These are phyloP conservation scores for Luidia sarsii DNA, from an alignment of 53 echinoderm and acorn worm species.

Conservation along the genomic window DNA sequence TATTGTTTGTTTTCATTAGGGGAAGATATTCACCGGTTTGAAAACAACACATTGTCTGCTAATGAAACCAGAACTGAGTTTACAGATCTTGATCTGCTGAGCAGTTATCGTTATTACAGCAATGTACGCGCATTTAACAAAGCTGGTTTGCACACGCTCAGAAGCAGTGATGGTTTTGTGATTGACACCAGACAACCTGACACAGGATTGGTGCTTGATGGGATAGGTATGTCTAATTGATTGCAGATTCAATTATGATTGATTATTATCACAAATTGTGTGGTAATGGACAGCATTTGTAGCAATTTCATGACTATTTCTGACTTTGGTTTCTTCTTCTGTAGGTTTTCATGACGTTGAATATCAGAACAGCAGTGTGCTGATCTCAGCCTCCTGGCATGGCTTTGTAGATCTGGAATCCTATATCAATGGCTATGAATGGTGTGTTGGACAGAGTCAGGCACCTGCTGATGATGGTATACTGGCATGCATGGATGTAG, in stretches of 20 bases:
- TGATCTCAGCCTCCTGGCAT: constrained; percentile 62
- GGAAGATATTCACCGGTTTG: constrained; percentile 18
- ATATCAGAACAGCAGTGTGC: constrained; percentile 23
- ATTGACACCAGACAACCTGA: constrained; percentile 26
- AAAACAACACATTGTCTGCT: not conserved
- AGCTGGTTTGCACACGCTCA: constrained; percentile 54
- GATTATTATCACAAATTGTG: not conserved
- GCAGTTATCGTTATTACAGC: constrained; percentile 41
- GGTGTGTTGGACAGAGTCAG: constrained; percentile 53
- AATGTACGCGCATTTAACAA: constrained; percentile 58
- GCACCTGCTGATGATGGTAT: constrained; percentile 21
- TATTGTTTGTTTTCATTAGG: not conserved
- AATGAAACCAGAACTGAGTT: not conserved
- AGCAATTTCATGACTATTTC: not conserved
- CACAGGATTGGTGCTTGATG: constrained; percentile 48
- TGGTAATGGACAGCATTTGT: not conserved
- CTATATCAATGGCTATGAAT: constrained; percentile 31
- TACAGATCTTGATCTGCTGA: constrained; percentile 8
- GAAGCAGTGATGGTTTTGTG: constrained; percentile 52
- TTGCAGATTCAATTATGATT: not conserved
- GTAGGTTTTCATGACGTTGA: constrained; percentile 54
- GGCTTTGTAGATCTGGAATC: constrained; percentile 69
- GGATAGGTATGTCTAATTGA: constrained; percentile 21
- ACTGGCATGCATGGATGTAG: constrained; percentile 37
- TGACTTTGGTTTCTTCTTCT: not conserved